Base-by-base conservation (phyloP, 2,797 vertebrate genomes). In the Podarcis lilfordi region DNA sequence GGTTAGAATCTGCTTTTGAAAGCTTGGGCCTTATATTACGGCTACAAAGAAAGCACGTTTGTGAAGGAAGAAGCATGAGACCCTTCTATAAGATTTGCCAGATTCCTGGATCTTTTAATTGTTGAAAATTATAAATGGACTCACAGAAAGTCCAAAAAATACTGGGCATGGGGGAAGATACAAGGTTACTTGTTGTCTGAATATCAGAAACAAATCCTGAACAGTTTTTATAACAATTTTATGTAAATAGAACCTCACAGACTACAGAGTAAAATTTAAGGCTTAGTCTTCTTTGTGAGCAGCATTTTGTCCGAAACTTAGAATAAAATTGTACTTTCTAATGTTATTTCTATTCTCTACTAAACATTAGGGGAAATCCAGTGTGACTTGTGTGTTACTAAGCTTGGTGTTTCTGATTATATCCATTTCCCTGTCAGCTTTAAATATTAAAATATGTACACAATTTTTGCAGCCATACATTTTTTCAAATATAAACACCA, bases 341-440 rank as follows among this genome's bases (percentile, higher is more conserved):
- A 69, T 79, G 37, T 50, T 68, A 37, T 86, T 79, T 80, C 86
- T 87, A 3, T 87, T 88, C 85, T 86, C 61, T 81, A 13, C 6
- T n/a, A 84, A 85, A 86, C 85, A 72, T 88, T 32, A 29, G 0
- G 0, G 55, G 93, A 93, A 93, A 91, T 43, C 7, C 35, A 88
- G 37, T 4, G 82, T 21, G 0, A 37, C 86, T 89, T 68, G 87
- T 91, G 61, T 86, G 86, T 74, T 82, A 93, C 92, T 1, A 91
- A 66, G 85, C 74, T 82, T 77, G 78, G 82, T 90, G 85, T 3
- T 89, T 88, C 83, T 91, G 89, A 95, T 86, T 84, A 80, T 79
- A 93, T 92, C 86, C 85, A 92, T 83, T 90, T 92, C 82, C 78
- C 88, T 91, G 80, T 88, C 76, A 86, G 75, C 89, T 90, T 89